Base-by-base conservation (phyloP, 2,797 vertebrate species). In the Anabas testudineus region DNA sequence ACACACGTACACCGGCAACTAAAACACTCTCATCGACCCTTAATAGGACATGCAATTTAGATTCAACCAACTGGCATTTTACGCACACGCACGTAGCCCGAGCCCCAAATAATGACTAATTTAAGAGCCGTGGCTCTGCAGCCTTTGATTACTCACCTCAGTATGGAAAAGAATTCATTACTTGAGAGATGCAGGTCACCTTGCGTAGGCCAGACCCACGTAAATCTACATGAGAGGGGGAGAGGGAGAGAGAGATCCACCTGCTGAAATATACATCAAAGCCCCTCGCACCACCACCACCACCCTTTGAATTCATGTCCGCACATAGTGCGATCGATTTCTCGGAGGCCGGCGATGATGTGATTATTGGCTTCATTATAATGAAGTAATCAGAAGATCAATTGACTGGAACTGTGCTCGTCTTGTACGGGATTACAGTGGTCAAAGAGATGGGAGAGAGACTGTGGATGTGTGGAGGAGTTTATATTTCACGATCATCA, bases 341-440 rank as follows among this genome's bases (percentile, higher is more conserved):
- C 10, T 64, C 78, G 52, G 74, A 79, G 83, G 82, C 82, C 87
- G 83, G 74, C 60, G 87, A 86, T 90, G 86, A 90, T 90, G 86
- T 91, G 91, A 92, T 92, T 93, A 94, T 94, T 91, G 89, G 86
- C 88, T 90, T 89, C 90, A 88, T 93, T 91, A 92, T 92, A 91
- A 91, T 92, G 91, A 91, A 91, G 91, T 93, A 91, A 94, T 93
- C 91, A 92, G 86, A 76, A 85, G 92, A 93, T 94, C 93, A 90
- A 91, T 94, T 72, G 79, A 76, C 69, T 71, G 88, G 81, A 88
- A 88, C 56, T 71, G 64, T 69, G 71, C 74, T 62, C 41, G 76
- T 74, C 80, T 78, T 88, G 88, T 89, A 67, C 74, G 65, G 80
- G 89, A 90, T 92, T 84, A 87, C 32, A 39, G 75, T 56, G 67